Evolutionary conservation across 1,140 invertebrate genomes (phyloP).

Genomic region (Branchinecta lindahli): DNA sequence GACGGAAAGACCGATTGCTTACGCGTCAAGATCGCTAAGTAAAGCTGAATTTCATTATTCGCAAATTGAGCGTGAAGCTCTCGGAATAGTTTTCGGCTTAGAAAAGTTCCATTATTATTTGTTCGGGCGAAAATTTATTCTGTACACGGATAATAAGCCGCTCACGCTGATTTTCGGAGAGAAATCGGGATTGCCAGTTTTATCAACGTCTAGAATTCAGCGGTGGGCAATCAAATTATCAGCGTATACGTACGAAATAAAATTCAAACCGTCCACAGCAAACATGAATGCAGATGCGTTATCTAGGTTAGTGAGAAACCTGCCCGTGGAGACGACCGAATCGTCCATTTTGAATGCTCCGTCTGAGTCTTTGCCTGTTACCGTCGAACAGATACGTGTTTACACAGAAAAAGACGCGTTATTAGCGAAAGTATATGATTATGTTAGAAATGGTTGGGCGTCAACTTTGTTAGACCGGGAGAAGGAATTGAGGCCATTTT

Average conservation of each 20-base stretch:
- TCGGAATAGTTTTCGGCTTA: conserved; percentile 20
- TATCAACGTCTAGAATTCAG: conserved; percentile 26
- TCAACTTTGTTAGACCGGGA: no score
- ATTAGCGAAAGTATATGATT: no score
- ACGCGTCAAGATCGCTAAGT: conserved; percentile 15
- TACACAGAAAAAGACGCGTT: no score
- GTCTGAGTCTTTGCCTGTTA: no score
- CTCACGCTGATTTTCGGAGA: conserved; percentile 30
- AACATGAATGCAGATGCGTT: conserved; percentile 27
- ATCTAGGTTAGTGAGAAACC: no score
- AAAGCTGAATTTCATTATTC: conserved; percentile 14
- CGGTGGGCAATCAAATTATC: conserved; percentile 29
- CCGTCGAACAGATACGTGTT: no score
- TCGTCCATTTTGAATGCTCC: no score
- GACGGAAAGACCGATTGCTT: no score
- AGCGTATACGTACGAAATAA: conserved; percentile 29
- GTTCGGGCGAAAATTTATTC: conserved; percentile 30
- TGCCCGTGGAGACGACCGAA: no score
- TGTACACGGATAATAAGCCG: no score
- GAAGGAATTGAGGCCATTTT: no score
- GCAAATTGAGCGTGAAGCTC: conserved; percentile 18
- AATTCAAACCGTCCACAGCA: conserved; percentile 25
- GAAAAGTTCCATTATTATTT: conserved; percentile 36
- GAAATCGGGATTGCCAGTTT: conserved; percentile 27
- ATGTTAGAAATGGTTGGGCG: no score